Conservation (phyloP, 2,888 invertebrate species). For the Stratiomys singularior region DNA sequence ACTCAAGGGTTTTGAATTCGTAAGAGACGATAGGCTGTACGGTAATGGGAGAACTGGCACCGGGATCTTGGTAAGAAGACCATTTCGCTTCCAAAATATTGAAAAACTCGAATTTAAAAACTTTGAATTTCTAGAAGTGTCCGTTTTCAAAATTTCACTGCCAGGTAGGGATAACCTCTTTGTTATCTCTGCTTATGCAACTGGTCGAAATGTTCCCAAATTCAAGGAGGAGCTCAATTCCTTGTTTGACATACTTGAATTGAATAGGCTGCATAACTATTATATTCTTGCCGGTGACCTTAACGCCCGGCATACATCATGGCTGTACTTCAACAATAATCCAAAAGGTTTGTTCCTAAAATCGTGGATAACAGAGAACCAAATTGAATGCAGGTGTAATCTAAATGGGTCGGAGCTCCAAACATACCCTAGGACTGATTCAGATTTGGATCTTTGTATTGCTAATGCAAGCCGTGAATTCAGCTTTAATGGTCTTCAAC, state of each 20-base stretch:
- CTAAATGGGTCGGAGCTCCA: not conserved
- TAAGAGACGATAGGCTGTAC: not conserved
- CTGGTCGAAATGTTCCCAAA: not conserved
- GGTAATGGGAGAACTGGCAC: not conserved
- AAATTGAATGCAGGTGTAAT: not conserved
- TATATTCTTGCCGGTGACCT: constrained; percentile 45
- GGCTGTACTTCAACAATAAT: constrained; percentile 36
- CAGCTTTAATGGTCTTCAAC: too few species aligned
- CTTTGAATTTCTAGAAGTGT: not conserved
- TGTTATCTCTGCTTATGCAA: constrained; percentile 8
- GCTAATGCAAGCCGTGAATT: not conserved
- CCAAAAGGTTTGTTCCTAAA: constrained; percentile 29
- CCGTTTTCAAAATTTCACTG: not conserved
- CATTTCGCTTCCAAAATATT: not conserved
- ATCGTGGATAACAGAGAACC: constrained; percentile 29
- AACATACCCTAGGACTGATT: not conserved
- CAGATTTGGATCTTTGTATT: constrained; percentile 4
- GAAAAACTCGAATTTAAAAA: not conserved
- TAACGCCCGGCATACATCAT: constrained; percentile 38
- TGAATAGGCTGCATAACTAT: constrained; percentile 17
- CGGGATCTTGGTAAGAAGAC: not conserved
- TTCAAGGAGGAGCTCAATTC: constrained; percentile 15
- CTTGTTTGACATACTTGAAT: constrained; percentile 34
- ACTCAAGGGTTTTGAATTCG: not conserved
- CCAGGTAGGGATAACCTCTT: not conserved